Conservation (phyloP, 2,797 vertebrate genomes). For the Sebastes variabilis region DNA sequence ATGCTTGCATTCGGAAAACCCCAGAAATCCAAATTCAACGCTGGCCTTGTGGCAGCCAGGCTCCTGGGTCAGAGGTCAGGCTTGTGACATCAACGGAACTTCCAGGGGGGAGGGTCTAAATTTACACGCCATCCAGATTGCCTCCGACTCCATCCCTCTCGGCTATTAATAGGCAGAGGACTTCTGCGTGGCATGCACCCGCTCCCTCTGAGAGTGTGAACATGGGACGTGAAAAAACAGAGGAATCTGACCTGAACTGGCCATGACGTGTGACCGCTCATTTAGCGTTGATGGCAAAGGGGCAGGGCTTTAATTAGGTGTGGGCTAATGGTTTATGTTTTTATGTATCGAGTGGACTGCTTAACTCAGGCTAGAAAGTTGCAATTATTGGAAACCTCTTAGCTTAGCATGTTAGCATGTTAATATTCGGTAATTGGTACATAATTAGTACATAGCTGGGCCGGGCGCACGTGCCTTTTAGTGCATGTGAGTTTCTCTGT, state of each 20-base stretch:
- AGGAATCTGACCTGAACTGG: slow-evolving; percentile 72
- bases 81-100: slow-evolving; percentile 76
- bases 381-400: not conserved
- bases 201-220: slow-evolving; percentile 64
- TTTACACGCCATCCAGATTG: slow-evolving; percentile 72
- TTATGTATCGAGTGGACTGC: slow-evolving; percentile 7
- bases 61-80: slow-evolving; percentile 77
- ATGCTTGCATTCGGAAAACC: not conserved
- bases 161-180: slow-evolving; percentile 80
- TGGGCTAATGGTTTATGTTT: slow-evolving; percentile 49
- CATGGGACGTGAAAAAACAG: slow-evolving; percentile 69
- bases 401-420: not conserved
- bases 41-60: slow-evolving; percentile 50
- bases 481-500: not conserved
- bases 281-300: slow-evolving; percentile 48
- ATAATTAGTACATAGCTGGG: not conserved
- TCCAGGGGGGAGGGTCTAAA: slow-evolving; percentile 76
- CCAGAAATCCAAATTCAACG: slow-evolving; percentile 69
- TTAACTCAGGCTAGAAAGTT: not conserved
- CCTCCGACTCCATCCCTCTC: slow-evolving; percentile 62
- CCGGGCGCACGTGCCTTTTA: not conserved
- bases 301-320: slow-evolving; percentile 56
- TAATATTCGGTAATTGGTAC: not conserved
- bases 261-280: slow-evolving; percentile 47
- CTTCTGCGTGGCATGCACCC: slow-evolving; percentile 71